Conservation (phyloP, 2,113 vertebrate genomes). For the Leptosomus discolor region DNA sequence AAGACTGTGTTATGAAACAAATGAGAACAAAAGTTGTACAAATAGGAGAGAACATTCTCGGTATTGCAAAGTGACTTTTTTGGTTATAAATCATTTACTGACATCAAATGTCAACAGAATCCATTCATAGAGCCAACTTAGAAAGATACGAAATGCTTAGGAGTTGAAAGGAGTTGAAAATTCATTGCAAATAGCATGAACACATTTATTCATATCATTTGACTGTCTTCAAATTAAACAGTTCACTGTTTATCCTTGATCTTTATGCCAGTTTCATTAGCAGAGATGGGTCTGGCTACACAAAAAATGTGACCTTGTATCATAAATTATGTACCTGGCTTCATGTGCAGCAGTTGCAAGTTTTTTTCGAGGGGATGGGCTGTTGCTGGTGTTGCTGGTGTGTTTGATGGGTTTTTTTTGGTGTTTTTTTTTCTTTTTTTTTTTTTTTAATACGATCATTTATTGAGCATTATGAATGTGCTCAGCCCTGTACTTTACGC, state of each 20-base stretch:
- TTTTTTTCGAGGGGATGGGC: rapidly evolving
- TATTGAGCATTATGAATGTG: background rate
- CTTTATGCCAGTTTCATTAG: background rate
- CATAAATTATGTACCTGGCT: background rate
- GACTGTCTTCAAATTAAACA: background rate
- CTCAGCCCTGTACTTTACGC: background rate
- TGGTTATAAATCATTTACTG: background rate
- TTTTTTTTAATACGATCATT: background rate
- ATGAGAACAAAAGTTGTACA: background rate
- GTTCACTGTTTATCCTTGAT: background rate
- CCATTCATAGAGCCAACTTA: background rate
- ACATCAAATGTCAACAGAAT: background rate
- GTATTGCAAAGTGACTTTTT: background rate
- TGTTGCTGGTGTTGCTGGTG: background rate
- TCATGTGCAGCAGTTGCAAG: background rate
- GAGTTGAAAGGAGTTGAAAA: background rate
- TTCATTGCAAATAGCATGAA: background rate
- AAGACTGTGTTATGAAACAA: background rate
- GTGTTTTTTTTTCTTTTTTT: rapidly evolving
- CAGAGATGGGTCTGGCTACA: background rate
- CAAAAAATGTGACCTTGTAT: background rate
- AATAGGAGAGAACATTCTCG: background rate
- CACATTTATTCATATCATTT: background rate
- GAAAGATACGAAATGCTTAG: background rate
- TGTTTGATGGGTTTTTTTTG: too few species aligned